Percentiles rank a stretch among this genome's conserved stretches.
These are phyloP conservation scores for Percopsis transmontana DNA, from an alignment of 2,113 vertebrate genomes.

Conservation along the genomic window DNA sequence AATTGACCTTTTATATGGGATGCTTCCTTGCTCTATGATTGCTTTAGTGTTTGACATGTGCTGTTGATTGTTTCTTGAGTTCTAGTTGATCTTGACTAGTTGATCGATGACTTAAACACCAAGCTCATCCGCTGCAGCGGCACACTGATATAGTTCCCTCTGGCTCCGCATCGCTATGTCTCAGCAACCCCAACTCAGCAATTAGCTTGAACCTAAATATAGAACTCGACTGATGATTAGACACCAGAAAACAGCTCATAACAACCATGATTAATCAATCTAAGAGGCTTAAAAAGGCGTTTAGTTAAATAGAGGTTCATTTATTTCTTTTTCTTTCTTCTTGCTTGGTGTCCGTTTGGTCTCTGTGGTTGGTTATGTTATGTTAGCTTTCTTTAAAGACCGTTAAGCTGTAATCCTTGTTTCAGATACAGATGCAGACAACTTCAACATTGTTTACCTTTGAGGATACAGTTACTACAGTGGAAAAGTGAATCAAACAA, in stretches of 20 bases:
- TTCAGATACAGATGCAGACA: too few relatives aligned
- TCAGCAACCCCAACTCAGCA: conserved; percentile 28
- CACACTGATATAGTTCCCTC: conserved; percentile 43
- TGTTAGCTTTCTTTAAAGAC: too few relatives aligned
- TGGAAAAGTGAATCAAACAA: too few relatives aligned
- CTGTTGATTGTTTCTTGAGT: not conserved
- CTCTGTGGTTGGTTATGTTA: not conserved
- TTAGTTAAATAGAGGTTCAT: not conserved
- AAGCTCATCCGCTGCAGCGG: conserved; percentile 16
- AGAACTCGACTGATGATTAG: conserved; percentile 55
- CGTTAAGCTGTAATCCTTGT: too few relatives aligned
- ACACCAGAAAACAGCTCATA: conserved; percentile 37
- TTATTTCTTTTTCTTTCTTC: not conserved
- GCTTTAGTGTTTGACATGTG: not conserved
- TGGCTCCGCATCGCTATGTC: conserved; percentile 39
- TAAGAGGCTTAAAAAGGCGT: conserved; percentile 8
- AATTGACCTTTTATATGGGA: too few relatives aligned
- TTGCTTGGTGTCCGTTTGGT: not conserved
- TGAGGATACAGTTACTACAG: too few relatives aligned
- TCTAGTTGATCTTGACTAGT: conserved; percentile 7
- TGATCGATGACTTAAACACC: conserved; percentile 13
- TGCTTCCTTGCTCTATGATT: too few relatives aligned
- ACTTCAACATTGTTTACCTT: not conserved
- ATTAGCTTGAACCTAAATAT: conserved; percentile 50
- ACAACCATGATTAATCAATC: conserved; percentile 29